Conservation (phyloP, 2,113 vertebrate species). For the Coturnix japonica region DNA sequence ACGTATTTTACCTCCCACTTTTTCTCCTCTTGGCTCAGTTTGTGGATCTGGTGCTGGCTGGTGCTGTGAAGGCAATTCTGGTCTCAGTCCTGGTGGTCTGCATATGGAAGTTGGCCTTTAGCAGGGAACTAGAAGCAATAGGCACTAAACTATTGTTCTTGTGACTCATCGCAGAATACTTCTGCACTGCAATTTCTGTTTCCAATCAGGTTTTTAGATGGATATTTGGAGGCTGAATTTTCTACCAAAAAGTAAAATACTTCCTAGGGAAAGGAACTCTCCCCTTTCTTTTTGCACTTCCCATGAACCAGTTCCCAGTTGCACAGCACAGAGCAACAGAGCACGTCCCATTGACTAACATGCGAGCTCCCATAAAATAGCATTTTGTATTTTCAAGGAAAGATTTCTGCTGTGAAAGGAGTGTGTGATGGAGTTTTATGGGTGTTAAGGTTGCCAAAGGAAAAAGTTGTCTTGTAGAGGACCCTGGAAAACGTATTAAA, state of each 20-base stretch:
- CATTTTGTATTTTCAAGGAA: conserved; percentile 6
- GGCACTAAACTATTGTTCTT: conserved; percentile 44
- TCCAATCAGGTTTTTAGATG: conserved; percentile 39
- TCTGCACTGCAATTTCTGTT: conserved; percentile 49
- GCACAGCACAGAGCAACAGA: not conserved
- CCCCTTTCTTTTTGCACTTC: not conserved
- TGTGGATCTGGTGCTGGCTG: not conserved
- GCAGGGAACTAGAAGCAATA: conserved; percentile 55
- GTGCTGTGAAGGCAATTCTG: conserved; percentile 32
- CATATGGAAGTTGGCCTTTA: conserved; percentile 33
- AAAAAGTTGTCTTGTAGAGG: not conserved
- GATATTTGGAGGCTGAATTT: not conserved
- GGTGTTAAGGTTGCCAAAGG: conserved; percentile 11
- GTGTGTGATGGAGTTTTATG: not conserved
- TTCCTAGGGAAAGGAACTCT: not conserved
- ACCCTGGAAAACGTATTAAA: conserved; percentile 40
- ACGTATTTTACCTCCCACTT: conserved; percentile 25
- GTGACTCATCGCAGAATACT: conserved; percentile 7
- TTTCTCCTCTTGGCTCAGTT: not conserved
- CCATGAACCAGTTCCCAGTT: not conserved
- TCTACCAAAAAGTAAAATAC: not conserved
- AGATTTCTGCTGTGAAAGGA: not conserved
- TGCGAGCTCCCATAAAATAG: not conserved
- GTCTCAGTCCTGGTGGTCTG: conserved; percentile 54
- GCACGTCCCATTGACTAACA: conserved; percentile 30